phyloP scores from a whole-genome alignment of 1,140 invertebrate species.

The Trachymyrmex septentrionalis region DNA sequence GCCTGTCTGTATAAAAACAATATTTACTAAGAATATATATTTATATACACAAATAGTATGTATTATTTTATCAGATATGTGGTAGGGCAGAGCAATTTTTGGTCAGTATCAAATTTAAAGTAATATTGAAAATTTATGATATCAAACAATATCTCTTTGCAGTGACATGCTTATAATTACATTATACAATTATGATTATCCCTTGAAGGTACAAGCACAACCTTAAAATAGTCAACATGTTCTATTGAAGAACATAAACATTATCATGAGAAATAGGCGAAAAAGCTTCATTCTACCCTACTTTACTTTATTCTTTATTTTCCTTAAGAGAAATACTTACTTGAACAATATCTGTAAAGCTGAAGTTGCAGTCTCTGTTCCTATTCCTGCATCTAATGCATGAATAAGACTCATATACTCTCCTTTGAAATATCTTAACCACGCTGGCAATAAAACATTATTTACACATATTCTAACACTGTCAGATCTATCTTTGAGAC shows the following conservation, averaged over 20 bases:
- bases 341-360: slow-evolving; percentile 79
- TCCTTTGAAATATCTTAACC: slow-evolving; percentile 89
- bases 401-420: slow-evolving; percentile 89
- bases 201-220: too few relatives aligned
- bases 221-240: too few relatives aligned
- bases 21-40: slow-evolving; percentile 50
- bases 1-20: slow-evolving; percentile 67
- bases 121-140: too few relatives aligned
- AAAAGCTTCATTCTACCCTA: too few relatives aligned
- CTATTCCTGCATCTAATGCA: slow-evolving; percentile 88
- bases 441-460: slow-evolving; percentile 88
- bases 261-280: too few relatives aligned
- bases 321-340: slow-evolving; percentile 66
- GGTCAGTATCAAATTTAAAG: too few relatives aligned
- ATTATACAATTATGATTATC: too few relatives aligned
- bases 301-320: not conserved
- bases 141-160: too few relatives aligned
- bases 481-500: slow-evolving; percentile 89
- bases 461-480: slow-evolving; percentile 85
- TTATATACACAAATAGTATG: too few relatives aligned
- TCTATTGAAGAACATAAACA: too few relatives aligned
- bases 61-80: not conserved
- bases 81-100: too few relatives aligned
- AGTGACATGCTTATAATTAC: too few relatives aligned
- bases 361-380: slow-evolving; percentile 75